Conservation (phyloP, 2,888 invertebrate genomes). For the Leucoma salicis region DNA sequence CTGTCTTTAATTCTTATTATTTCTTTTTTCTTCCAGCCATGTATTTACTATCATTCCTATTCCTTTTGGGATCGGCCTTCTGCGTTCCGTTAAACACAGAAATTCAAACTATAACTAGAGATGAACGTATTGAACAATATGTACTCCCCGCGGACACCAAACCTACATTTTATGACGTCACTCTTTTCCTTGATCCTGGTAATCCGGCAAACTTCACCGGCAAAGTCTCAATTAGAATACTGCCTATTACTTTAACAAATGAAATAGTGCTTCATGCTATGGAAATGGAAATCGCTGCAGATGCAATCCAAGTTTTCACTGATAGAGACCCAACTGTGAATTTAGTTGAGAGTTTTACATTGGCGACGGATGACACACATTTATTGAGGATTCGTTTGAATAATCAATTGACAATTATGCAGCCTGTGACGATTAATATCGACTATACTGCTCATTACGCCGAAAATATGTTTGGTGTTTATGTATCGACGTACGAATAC, state of each 20-base stretch:
- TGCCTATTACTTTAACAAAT: constrained; percentile 43
- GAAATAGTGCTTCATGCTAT: constrained; percentile 73
- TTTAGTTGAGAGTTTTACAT: constrained; percentile 32
- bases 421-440: constrained; percentile 76
- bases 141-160: constrained; percentile 76
- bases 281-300: constrained; percentile 52
- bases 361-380: constrained; percentile 64
- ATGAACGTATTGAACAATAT: constrained; percentile 51
- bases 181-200: constrained; percentile 69
- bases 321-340: constrained; percentile 31
- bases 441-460: constrained; percentile 81
- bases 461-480: constrained; percentile 84
- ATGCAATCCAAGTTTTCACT: constrained; percentile 35
- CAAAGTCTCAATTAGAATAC: constrained; percentile 62
- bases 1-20: too few species aligned
- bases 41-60: constrained; percentile 56
- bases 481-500: constrained; percentile 78
- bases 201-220: constrained; percentile 66
- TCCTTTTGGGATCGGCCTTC: constrained; percentile 48
- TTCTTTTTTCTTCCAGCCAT: constrained; percentile 54
- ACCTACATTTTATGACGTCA: constrained; percentile 80
- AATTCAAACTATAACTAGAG: constrained; percentile 12
- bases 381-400: constrained; percentile 71
- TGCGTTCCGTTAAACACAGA: constrained; percentile 37
- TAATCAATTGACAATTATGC: constrained; percentile 45